Conservation (phyloP, 2,113 vertebrate genomes). For the Gymnocephalus cernua region DNA sequence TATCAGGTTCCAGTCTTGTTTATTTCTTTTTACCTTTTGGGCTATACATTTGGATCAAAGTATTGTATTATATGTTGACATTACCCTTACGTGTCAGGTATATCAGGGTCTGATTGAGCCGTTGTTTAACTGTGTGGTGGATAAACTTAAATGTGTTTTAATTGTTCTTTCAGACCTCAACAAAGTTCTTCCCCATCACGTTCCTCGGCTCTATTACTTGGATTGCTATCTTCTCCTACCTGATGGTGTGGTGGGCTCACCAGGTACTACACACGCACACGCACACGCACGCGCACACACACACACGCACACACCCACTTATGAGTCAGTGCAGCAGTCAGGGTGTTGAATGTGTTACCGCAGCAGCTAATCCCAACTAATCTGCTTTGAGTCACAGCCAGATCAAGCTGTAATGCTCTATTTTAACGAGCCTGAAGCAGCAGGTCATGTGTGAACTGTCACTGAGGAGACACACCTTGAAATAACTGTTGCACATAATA, state of each 20-base stretch:
- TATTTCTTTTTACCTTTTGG: too few relatives aligned
- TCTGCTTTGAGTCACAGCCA: conserved; percentile 63
- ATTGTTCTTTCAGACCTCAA: conserved; percentile 81
- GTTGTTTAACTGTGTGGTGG: neutral
- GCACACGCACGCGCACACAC: conserved; percentile 13
- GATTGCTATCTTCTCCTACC: conserved; percentile 96
- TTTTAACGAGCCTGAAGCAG: conserved; percentile 46
- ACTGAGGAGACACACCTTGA: neutral
- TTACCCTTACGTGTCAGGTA: neutral
- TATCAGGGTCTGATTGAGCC: neutral
- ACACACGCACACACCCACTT: conserved; percentile 1
- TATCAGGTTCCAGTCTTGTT: neutral
- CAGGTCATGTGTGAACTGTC: conserved; percentile 33
- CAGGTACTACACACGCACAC: conserved; percentile 87
- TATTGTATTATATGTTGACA: neutral
- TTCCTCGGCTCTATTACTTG: conserved; percentile 94
- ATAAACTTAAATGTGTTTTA: neutral
- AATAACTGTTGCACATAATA: too few relatives aligned
- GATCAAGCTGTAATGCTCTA: conserved; percentile 57
- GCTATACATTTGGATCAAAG: neutral
- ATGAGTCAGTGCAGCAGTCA: conserved; percentile 31
- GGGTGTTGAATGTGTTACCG: conserved; percentile 67
- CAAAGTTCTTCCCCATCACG: conserved; percentile 91
- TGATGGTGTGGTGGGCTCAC: conserved; percentile 99
- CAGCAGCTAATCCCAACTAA: conserved; percentile 68